Base-by-base conservation (phyloP, 2,888 invertebrate genomes). In the Himalopsyche tibetana region DNA sequence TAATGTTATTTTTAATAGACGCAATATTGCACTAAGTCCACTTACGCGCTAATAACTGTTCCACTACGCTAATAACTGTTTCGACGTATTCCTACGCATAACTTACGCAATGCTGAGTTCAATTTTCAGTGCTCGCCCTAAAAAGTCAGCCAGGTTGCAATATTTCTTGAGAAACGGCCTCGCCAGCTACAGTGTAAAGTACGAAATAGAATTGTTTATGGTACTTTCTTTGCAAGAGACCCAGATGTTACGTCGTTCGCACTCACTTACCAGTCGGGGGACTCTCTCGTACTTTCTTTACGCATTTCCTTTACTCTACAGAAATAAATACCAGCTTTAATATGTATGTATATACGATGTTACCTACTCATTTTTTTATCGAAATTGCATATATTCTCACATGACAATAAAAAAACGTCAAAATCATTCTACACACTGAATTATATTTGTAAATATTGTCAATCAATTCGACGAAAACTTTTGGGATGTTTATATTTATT, bases 141-240 rank as follows among this genome's bases (percentile, higher is more conserved):
- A 63, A 63, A 63, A 63, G 63, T 63, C 28, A 19, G 19, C 19
- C 19, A 28, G 28, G 63, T n/a, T 63, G 63, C 63, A 63, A 19
- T 63, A 63, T 63, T 63, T 63, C 28, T 28, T 63, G 63, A 63
- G 9, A 63, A 63, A 63, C 63, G 19, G 63, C 63, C 19, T 28
- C 63, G 19, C 51, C 51, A 15, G 51, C 51, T 51, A 51, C 51
- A 51, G 51, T 51, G 63, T 19, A 63, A 63, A 63, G 19, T 63
- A 63, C 63, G 11, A 63, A 63, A 63, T 63, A 28, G 19, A 28
- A 63, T 63, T 63, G 63, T 63, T 63, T 63, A 63, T 63, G 63
- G 19, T 63, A 63, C 63, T 63, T 28, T 19, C 63, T 28, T 63
- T 63, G 63, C n/a, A 28, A 19, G 63, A 63, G 63, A 11, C 63